These are phyloP conservation scores for Axis porcinus DNA, from an alignment of 2,113 vertebrate genomes.

Conservation along the genomic window DNA sequence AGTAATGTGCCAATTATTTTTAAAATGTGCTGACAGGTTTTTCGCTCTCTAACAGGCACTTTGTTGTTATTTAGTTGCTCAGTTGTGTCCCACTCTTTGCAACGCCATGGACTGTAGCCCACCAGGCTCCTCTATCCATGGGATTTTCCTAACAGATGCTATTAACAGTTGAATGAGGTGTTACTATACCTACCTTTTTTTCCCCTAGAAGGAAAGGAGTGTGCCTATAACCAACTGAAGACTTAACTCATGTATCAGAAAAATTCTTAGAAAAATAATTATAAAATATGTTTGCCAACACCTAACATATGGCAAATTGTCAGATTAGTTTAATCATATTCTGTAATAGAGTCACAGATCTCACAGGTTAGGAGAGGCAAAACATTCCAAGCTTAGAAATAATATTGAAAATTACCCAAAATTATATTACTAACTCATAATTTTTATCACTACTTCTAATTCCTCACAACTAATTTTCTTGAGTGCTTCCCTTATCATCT, in stretches of 20 bases:
- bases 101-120: background rate
- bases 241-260: background rate
- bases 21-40: background rate
- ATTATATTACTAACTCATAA: background rate
- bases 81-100: background rate
- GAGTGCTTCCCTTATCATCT: background rate
- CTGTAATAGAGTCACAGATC: background rate
- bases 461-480: background rate
- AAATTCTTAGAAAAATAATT: background rate
- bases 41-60: background rate
- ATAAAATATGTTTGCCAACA: background rate
- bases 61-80: background rate
- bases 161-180: background rate
- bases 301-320: background rate
- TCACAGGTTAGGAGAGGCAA: background rate
- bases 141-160: background rate
- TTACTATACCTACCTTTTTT: background rate
- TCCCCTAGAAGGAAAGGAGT: background rate
- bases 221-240: background rate
- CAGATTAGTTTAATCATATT: background rate
- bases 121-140: background rate
- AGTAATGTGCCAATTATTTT: background rate
- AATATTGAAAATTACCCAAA: constrained; percentile 18
- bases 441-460: background rate
- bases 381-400: background rate